Evolutionary conservation across 2,888 invertebrate genomes (phyloP).

Genomic region (Cryptocheilus praepositus): DNA sequence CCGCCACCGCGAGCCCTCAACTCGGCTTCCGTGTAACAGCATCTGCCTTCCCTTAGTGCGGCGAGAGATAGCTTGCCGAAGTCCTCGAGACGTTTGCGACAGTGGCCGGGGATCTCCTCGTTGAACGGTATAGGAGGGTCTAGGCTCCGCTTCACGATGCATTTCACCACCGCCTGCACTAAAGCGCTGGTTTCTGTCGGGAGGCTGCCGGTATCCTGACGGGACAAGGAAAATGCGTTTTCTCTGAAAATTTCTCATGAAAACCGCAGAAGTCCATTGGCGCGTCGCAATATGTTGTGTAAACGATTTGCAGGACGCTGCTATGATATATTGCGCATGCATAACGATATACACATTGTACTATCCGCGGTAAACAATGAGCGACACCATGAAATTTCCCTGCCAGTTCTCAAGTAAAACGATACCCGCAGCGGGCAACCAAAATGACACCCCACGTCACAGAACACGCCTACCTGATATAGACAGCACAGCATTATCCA

Average conservation of each 20-base stretch:
- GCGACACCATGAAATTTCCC: too few relatives aligned
- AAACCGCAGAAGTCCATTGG: not conserved
- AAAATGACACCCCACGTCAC: too few relatives aligned
- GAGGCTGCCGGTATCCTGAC: slow-evolving; percentile 61
- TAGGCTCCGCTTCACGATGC: slow-evolving; percentile 74
- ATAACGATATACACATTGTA: too few relatives aligned
- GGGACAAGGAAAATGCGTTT: not conserved
- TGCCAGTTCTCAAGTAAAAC: too few relatives aligned
- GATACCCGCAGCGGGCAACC: too few relatives aligned
- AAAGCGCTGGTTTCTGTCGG: slow-evolving; percentile 71
- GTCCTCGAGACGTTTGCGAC: slow-evolving; percentile 76
- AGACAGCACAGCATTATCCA: slow-evolving; percentile 77
- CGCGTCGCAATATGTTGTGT: too few relatives aligned
- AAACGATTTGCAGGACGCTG: too few relatives aligned
- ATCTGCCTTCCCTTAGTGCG: slow-evolving; percentile 75
- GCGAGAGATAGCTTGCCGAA: slow-evolving; percentile 77
- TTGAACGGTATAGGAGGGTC: slow-evolving; percentile 63
- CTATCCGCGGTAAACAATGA: too few relatives aligned
- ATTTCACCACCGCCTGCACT: slow-evolving; percentile 74
- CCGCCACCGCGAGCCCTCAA: slow-evolving; percentile 74
- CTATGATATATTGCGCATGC: too few relatives aligned
- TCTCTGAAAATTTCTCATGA: too few relatives aligned
- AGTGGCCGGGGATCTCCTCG: slow-evolving; percentile 73
- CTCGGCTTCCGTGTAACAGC: slow-evolving; percentile 76
- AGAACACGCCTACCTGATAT: slow-evolving; percentile 72